These are phyloP conservation scores for Melanotaenia pygmaea DNA, from an alignment of 2,797 vertebrate species.

Conservation along the genomic window DNA sequence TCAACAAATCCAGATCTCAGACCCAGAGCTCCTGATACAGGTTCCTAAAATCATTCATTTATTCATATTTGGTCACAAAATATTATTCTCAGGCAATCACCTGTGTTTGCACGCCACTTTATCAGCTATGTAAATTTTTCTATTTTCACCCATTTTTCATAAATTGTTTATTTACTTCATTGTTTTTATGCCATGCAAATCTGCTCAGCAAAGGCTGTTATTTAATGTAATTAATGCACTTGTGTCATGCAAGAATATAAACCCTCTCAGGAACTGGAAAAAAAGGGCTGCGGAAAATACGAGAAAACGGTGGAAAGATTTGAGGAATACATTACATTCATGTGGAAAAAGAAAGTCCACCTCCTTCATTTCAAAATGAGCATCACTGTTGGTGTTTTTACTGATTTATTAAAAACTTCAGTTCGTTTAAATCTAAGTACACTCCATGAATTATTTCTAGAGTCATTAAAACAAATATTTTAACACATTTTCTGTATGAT, in stretches of 20 bases:
- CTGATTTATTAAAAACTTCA: background rate
- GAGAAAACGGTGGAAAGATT: background rate
- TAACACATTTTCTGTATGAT: background rate
- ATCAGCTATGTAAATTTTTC: background rate
- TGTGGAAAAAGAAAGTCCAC: too few relatives aligned
- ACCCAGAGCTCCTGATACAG: constrained; percentile 16
- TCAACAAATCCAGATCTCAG: constrained; percentile 41
- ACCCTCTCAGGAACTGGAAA: background rate
- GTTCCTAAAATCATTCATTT: constrained; percentile 32
- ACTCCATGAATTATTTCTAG: background rate
- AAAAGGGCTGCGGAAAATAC: background rate
- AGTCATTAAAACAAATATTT: background rate
- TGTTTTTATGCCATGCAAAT: background rate
- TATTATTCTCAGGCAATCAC: constrained; percentile 9
- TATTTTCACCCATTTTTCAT: background rate
- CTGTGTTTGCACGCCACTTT: constrained; percentile 25
- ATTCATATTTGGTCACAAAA: constrained; percentile 28
- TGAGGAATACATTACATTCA: background rate
- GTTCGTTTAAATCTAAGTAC: background rate
- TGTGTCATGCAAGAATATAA: background rate
- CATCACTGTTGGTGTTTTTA: background rate
- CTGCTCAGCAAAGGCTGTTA: background rate
- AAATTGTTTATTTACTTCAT: background rate
- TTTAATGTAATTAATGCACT: background rate
- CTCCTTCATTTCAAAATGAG: too few relatives aligned